Percentiles rank a stretch among this genome's conserved stretches.
These are phyloP conservation scores for Caenorhabditis uteleia DNA, from an alignment of 2,888 invertebrate genomes.

Conservation along the genomic window DNA sequence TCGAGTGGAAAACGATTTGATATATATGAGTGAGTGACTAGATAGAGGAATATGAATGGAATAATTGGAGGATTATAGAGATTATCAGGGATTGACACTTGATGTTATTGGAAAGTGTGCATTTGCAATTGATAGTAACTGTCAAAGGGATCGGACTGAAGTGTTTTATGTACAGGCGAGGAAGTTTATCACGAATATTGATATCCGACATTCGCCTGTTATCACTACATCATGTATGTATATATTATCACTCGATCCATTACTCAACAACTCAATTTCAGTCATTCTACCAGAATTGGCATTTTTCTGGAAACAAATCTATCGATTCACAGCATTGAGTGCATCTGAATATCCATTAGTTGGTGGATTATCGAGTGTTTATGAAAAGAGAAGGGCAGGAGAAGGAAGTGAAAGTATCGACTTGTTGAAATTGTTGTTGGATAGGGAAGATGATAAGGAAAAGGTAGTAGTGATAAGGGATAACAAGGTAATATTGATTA, in stretches of 20 bases:
- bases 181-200: constrained; percentile 7
- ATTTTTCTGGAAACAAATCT: constrained; percentile 34
- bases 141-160: constrained; percentile 47
- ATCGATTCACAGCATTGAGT: constrained; percentile 23
- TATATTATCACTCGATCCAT: neutral
- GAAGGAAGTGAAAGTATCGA: constrained; percentile 45
- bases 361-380: constrained; percentile 35
- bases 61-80: constrained; percentile 36
- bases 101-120: constrained; percentile 60
- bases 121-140: constrained; percentile 53
- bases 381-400: constrained; percentile 32
- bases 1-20: constrained; percentile 37
- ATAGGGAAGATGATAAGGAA: constrained; percentile 34
- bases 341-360: constrained; percentile 31
- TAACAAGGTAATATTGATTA: too few species aligned
- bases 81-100: constrained; percentile 60
- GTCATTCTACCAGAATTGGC: constrained; percentile 43
- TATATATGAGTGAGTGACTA: constrained; percentile 53
- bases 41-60: neutral
- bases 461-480: constrained; percentile 4
- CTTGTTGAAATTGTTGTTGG: constrained; percentile 45
- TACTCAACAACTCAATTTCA: constrained; percentile 5
- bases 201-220: constrained; percentile 9
- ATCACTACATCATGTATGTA: constrained; percentile 12
- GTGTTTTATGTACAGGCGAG: constrained; percentile 36